These are phyloP conservation scores for Drosophila neocordata DNA, from an alignment of 1,140 invertebrate species.

Conservation along the genomic window DNA sequence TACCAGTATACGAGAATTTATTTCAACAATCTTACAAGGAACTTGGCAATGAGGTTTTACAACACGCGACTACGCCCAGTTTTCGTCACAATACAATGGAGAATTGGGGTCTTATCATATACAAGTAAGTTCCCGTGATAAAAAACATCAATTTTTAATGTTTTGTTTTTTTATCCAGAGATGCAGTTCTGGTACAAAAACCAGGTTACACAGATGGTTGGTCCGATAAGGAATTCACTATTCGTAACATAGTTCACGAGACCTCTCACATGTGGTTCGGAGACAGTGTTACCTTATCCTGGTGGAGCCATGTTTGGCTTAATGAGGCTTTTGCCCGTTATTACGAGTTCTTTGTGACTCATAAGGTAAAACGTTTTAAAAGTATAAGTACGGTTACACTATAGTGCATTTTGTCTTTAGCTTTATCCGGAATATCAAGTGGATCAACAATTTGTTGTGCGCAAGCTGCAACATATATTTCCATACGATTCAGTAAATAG, in stretches of 20 bases:
- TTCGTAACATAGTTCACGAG: slow-evolving; percentile 85
- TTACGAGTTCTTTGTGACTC: slow-evolving; percentile 85
- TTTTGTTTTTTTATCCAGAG: slow-evolving; percentile 29
- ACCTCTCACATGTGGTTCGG: slow-evolving; percentile 88
- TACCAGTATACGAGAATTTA: slow-evolving; percentile 83
- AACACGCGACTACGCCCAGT: slow-evolving; percentile 89
- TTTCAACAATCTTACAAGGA: slow-evolving; percentile 82
- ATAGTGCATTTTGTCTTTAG: slow-evolving; percentile 11
- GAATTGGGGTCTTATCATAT: slow-evolving; percentile 92
- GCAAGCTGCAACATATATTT: slow-evolving; percentile 87
- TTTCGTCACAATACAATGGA: slow-evolving; percentile 92
- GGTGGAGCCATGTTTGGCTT: slow-evolving; percentile 88
- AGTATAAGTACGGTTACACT: background rate
- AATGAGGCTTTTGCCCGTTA: slow-evolving; percentile 89
- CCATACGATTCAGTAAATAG: slow-evolving; percentile 85
- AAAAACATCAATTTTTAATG: too few relatives aligned
- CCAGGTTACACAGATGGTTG: slow-evolving; percentile 63
- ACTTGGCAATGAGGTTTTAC: slow-evolving; percentile 83
- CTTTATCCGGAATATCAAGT: slow-evolving; percentile 83
- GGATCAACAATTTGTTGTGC: slow-evolving; percentile 85
- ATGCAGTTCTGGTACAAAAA: slow-evolving; percentile 51
- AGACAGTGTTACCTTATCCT: slow-evolving; percentile 86
- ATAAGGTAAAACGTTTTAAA: slow-evolving; percentile 82
- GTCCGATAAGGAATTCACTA: slow-evolving; percentile 82
- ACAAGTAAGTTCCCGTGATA: slow-evolving; percentile 65